Evolutionary conservation across 2,113 vertebrate genomes (phyloP).

Genomic region (Lethenteron camtschaticum): DNA sequence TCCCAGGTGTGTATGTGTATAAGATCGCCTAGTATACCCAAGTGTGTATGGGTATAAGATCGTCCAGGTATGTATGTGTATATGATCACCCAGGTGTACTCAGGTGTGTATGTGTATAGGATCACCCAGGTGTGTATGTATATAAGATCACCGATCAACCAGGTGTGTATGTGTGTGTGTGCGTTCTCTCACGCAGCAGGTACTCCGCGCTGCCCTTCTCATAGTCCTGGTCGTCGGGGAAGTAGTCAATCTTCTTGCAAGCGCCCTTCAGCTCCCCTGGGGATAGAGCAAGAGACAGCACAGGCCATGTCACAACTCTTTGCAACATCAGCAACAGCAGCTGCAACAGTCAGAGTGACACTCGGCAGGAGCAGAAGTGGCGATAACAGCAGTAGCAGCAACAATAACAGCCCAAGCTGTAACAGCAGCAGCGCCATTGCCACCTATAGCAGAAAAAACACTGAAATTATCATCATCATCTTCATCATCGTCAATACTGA

Average conservation of each 20-base stretch:
- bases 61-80: not conserved
- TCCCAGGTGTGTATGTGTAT: not conserved
- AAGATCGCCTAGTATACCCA: not conserved
- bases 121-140: not conserved
- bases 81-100: not conserved
- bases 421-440: too few relatives aligned
- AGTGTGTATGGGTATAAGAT: not conserved
- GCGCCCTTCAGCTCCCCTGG: not conserved
- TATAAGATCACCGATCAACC: not conserved
- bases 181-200: conserved; percentile 1
- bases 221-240: not conserved
- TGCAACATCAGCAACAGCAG: too few relatives aligned
- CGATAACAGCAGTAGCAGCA: too few relatives aligned
- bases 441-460: too few relatives aligned
- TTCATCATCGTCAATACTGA: too few relatives aligned
- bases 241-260: conserved; percentile 4
- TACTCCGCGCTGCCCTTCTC: conserved; percentile 5
- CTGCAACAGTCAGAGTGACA: too few relatives aligned
- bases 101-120: not conserved
- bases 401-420: too few relatives aligned
- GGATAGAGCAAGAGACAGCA: too few relatives aligned
- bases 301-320: too few relatives aligned
- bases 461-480: too few relatives aligned
- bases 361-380: too few relatives aligned
- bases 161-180: not conserved